Percentiles rank a stretch among this genome's conserved stretches.
phyloP scores from a whole-genome alignment of 1,140 invertebrate genomes.

The Trichonephila clavipes region DNA sequence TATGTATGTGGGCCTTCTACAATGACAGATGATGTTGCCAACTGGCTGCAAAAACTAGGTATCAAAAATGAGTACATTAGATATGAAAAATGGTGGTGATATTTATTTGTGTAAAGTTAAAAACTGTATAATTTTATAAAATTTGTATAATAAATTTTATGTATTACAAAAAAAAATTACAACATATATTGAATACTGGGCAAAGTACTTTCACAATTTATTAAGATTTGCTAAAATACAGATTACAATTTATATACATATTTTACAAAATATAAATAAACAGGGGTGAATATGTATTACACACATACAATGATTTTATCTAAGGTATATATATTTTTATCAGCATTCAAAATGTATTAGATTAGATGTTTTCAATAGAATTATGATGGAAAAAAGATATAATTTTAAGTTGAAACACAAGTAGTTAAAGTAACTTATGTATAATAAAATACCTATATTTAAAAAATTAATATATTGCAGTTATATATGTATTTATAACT shows the following conservation, averaged over 20 bases:
- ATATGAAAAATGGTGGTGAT: conserved; percentile 81
- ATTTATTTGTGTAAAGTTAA: background rate
- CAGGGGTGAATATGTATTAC: background rate
- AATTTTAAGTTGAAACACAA: too few relatives aligned
- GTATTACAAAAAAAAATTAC: background rate
- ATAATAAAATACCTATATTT: too few relatives aligned
- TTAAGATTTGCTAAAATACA: background rate
- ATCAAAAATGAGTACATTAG: conserved; percentile 78
- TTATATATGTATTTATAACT: too few relatives aligned
- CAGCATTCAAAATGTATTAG: too few relatives aligned
- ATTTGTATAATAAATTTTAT: conserved; percentile 54
- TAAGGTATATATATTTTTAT: too few relatives aligned
- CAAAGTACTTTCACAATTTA: background rate
- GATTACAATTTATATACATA: background rate
- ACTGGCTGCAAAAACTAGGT: conserved; percentile 76
- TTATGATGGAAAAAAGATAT: too few relatives aligned
- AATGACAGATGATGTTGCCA: conserved; percentile 79
- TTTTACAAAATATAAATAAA: conserved; percentile 3
- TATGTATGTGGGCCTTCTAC: conserved; percentile 80
- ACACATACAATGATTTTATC: too few relatives aligned
- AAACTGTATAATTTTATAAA: background rate
- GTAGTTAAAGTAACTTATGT: too few relatives aligned
- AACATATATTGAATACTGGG: background rate
- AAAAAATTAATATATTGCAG: too few relatives aligned
- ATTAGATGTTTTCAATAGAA: too few relatives aligned